phyloP scores from a whole-genome alignment of 1,140 invertebrate species.

The Meloidogyne exigua region DNA sequence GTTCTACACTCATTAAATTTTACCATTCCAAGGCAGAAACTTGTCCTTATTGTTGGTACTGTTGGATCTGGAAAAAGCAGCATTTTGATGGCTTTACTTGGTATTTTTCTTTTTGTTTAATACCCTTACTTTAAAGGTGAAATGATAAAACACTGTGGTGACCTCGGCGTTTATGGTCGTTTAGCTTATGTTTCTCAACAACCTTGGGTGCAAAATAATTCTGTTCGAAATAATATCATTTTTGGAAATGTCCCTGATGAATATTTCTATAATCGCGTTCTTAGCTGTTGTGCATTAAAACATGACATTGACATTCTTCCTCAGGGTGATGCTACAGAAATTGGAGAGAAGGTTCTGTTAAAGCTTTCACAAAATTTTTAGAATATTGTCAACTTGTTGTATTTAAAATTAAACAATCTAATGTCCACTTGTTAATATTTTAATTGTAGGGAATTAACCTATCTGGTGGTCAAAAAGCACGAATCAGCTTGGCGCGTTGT shows the following conservation, averaged over 20 bases:
- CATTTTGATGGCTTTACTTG: conserved; percentile 33
- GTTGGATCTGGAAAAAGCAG: conserved; percentile 48
- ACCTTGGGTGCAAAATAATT: conserved; percentile 91
- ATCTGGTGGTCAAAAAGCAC: conserved; percentile 91
- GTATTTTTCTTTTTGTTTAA: conserved; percentile 38
- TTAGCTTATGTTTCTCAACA: conserved; percentile 80
- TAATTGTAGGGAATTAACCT: conserved; percentile 78
- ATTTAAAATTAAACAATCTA: too few relatives aligned
- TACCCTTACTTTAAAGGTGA: conserved; percentile 66
- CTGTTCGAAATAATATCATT: conserved; percentile 81
- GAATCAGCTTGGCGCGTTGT: conserved; percentile 88
- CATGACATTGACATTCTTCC: conserved; percentile 65
- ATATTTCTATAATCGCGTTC: conserved; percentile 73
- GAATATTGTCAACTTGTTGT: too few relatives aligned
- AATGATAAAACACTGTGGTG: conserved; percentile 61
- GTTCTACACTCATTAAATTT: conserved; percentile 26
- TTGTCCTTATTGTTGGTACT: conserved; percentile 32
- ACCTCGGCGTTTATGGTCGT: conserved; percentile 28
- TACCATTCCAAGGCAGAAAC: neutral
- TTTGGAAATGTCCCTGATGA: conserved; percentile 75
- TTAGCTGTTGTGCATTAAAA: conserved; percentile 66
- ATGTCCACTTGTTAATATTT: neutral
- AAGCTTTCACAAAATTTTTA: neutral
- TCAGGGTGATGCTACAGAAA: conserved; percentile 67
- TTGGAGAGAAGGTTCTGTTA: conserved; percentile 67